phyloP scores from a whole-genome alignment of 1,140 invertebrate species.

The Teleopsis dalmanni region DNA sequence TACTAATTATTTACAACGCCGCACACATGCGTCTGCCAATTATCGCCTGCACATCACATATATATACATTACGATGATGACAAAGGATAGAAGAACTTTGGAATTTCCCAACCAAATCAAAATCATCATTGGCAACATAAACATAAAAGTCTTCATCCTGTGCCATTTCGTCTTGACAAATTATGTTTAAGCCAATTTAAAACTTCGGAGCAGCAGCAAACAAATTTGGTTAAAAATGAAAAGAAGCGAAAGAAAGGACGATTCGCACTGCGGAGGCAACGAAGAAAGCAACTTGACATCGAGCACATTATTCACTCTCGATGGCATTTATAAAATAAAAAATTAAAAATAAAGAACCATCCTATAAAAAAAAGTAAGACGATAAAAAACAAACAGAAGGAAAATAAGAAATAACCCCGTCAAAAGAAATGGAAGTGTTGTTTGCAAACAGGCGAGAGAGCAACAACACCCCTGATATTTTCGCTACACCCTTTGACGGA shows the following conservation, averaged over 20 bases:
- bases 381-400: too few species aligned
- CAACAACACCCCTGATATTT: background rate
- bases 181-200: conserved; percentile 44
- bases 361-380: too few species aligned
- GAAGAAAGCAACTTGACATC: background rate
- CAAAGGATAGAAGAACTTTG: too few species aligned
- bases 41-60: too few species aligned
- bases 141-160: too few species aligned
- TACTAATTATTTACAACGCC: too few species aligned
- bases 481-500: conserved; percentile 15
- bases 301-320: background rate
- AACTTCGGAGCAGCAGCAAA: conserved; percentile 41
- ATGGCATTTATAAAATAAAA: background rate
- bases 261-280: background rate
- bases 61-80: too few species aligned
- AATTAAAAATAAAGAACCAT: background rate
- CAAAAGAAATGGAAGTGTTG: background rate
- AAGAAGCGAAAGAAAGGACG: background rate
- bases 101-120: too few species aligned
- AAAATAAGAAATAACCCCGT: too few species aligned
- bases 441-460: background rate
- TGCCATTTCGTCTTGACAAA: conserved; percentile 35
- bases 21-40: too few species aligned
- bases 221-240: conserved; percentile 14
- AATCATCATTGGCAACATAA: too few species aligned